These are phyloP conservation scores for Ricordea florida DNA, from an alignment of 92 coral and sea anemone species.

Conservation along the genomic window DNA sequence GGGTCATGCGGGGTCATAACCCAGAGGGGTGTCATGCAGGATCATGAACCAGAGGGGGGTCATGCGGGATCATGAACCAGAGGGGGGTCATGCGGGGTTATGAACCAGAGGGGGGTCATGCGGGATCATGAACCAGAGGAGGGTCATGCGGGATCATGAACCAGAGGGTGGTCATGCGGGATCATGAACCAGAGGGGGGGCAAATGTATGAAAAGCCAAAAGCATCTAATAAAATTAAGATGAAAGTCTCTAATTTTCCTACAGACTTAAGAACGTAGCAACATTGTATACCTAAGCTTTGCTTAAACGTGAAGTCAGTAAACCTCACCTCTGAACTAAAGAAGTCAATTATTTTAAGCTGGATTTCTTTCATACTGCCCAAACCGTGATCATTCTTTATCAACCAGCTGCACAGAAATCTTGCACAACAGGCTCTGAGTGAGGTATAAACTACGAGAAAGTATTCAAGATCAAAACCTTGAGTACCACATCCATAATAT, in stretches of 20 bases:
- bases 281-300: too few relatives aligned
- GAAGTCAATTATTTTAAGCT: conserved; percentile 52
- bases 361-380: not conserved
- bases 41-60: too few relatives aligned
- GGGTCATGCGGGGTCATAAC: too few relatives aligned
- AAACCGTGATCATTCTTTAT: not conserved
- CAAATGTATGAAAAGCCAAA: too few relatives aligned
- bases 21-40: too few relatives aligned
- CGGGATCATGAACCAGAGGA: too few relatives aligned
- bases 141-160: too few relatives aligned
- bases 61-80: too few relatives aligned
- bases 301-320: not conserved
- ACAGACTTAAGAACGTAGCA: not conserved
- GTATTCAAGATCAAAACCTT: not conserved
- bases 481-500: not conserved
- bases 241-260: not conserved
- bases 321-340: conserved; percentile 56
- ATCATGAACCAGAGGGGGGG: too few relatives aligned
- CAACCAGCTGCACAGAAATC: conserved; percentile 62
- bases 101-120: too few relatives aligned
- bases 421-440: conserved; percentile 59
- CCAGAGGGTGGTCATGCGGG: too few relatives aligned
- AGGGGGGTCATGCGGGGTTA: too few relatives aligned
- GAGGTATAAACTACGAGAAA: conserved; percentile 40
- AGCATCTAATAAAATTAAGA: not conserved